Conservation (phyloP, 1,140 invertebrate genomes). For the Pentalonia nigronervosa region DNA sequence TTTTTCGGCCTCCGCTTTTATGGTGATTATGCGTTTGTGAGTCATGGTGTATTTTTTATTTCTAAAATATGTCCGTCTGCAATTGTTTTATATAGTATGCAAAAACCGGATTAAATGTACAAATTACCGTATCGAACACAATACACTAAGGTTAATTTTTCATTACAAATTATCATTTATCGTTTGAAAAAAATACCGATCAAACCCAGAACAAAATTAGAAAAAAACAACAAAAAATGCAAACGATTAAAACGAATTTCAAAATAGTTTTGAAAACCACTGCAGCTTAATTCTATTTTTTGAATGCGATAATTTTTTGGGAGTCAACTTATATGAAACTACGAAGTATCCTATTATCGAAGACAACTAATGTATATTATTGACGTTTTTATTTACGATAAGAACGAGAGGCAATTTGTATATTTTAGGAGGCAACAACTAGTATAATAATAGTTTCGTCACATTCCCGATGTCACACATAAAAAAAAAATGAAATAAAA, state of each 20-base stretch:
- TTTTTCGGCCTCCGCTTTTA: not conserved
- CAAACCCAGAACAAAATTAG: not conserved
- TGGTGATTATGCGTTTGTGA: not conserved
- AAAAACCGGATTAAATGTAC: not conserved
- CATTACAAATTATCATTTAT: not conserved
- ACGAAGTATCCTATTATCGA: too few species aligned
- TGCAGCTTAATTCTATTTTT: too few species aligned
- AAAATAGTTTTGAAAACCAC: too few species aligned
- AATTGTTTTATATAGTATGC: not conserved
- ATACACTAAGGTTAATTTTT: not conserved
- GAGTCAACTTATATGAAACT: too few species aligned
- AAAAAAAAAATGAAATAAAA: too few species aligned
- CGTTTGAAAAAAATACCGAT: not conserved
- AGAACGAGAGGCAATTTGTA: too few species aligned
- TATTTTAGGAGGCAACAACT: too few species aligned
- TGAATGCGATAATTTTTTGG: too few species aligned
- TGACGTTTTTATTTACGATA: too few species aligned
- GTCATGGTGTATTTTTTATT: not conserved
- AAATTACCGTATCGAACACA: not conserved
- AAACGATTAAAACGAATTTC: not conserved
- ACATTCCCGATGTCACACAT: too few species aligned
- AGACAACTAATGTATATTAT: too few species aligned
- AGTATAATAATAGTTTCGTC: too few species aligned
- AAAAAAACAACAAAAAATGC: not conserved
- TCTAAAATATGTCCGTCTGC: not conserved